Evolutionary conservation across 2,113 vertebrate genomes (phyloP).

Genomic region (Lucifuga dentata): DNA sequence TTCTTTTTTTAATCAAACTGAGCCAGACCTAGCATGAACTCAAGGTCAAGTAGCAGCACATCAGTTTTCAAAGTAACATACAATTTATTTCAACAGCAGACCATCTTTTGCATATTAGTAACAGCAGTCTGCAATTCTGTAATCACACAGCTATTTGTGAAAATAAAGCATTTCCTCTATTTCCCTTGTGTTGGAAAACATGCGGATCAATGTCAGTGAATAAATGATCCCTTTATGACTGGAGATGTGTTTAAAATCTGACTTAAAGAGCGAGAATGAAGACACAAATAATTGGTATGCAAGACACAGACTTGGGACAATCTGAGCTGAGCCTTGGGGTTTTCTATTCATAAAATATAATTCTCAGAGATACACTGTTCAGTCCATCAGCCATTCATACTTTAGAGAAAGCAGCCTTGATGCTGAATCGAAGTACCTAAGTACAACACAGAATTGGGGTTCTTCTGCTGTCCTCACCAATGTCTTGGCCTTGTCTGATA

Average conservation of each 20-base stretch:
- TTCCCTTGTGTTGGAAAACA: not conserved
- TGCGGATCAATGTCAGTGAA: slow-evolving; percentile 10
- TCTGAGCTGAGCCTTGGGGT: not conserved
- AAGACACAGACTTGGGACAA: slow-evolving; percentile 7
- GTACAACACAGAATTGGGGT: slow-evolving; percentile 30
- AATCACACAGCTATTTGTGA: slow-evolving; percentile 7
- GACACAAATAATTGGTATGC: not conserved
- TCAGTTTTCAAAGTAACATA: not conserved
- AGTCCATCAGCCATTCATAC: slow-evolving; percentile 18
- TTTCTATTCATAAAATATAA: slow-evolving; percentile 28
- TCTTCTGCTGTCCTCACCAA: slow-evolving; percentile 26
- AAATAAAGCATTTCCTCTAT: slow-evolving; percentile 10
- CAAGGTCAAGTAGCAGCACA: slow-evolving; percentile 6
- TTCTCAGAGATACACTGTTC: slow-evolving; percentile 18
- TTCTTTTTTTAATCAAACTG: too few relatives aligned
- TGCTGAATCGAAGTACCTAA: slow-evolving; percentile 49
- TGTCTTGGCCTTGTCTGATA: slow-evolving; percentile 5
- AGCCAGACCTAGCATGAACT: slow-evolving; percentile 1
- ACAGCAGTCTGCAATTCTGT: slow-evolving; percentile 19
- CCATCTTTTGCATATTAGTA: not conserved
- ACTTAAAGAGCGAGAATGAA: slow-evolving; percentile 14
- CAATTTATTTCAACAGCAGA: slow-evolving; percentile 19
- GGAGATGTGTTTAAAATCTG: not conserved
- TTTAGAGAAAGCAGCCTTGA: slow-evolving; percentile 23
- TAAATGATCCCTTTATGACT: not conserved